A percentile compares a stretch with the other conserved stretches of the same genome.
Evolutionary conservation across 2,113 vertebrate species (phyloP).

Genomic region (Colossoma macropomum): DNA sequence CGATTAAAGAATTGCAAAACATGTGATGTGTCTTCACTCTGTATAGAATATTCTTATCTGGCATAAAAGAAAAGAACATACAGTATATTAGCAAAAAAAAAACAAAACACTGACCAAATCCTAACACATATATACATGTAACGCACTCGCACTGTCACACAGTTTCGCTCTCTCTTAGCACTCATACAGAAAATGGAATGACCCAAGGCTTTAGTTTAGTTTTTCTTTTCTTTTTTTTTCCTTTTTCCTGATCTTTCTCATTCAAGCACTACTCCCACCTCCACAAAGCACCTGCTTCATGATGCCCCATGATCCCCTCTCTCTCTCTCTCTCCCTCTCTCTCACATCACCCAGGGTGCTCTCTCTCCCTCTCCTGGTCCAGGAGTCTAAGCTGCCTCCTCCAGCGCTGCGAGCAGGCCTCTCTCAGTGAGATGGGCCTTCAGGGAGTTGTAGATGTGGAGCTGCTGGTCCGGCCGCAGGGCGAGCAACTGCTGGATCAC

Average conservation of each 20-base stretch:
- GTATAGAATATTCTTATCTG: constrained; percentile 53
- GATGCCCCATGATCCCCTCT: background rate
- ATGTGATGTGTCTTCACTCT: constrained; percentile 49
- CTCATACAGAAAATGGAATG: constrained; percentile 69
- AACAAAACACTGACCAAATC: constrained; percentile 63
- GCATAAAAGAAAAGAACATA: constrained; percentile 51
- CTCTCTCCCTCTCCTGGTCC: background rate
- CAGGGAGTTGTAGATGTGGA: constrained; percentile 94
- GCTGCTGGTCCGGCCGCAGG: constrained; percentile 91
- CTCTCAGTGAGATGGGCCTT: constrained; percentile 89
- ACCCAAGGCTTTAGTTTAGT: constrained; percentile 59
- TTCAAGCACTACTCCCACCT: constrained; percentile 33
- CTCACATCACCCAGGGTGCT: background rate
- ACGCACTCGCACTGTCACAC: constrained; percentile 36
- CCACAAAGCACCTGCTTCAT: constrained; percentile 34
- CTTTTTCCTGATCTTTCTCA: constrained; percentile 20
- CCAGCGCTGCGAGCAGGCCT: constrained; percentile 80
- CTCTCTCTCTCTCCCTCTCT: background rate
- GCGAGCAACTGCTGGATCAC: constrained; percentile 96
- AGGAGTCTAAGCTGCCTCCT: constrained; percentile 73
- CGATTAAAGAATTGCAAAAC: constrained; percentile 39
- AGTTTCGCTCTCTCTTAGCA: constrained; percentile 47
- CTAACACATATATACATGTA: constrained; percentile 32
- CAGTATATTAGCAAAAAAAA: constrained; percentile 59
- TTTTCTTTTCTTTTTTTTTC: constrained; percentile 50